Evolutionary conservation across 2,888 invertebrate genomes (phyloP).

Genomic region (Mythimna vitellina): DNA sequence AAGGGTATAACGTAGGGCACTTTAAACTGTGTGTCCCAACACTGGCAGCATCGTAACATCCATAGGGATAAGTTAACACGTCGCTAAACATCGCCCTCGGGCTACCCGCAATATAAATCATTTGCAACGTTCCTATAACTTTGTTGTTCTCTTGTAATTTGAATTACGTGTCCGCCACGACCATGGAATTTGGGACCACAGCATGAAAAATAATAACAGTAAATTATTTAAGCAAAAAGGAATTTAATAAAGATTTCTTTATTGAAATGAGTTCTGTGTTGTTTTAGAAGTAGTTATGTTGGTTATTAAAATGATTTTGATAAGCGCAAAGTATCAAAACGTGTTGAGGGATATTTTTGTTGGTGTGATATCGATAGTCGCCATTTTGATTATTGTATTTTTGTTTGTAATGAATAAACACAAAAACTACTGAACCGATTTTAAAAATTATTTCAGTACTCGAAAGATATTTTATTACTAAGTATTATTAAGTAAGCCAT

Average conservation of each 20-base stretch:
- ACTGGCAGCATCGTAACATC: conserved; percentile 62
- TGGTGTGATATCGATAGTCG: too few species aligned
- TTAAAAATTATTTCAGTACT: too few species aligned
- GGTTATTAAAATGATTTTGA: not conserved
- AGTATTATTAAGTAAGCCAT: too few species aligned
- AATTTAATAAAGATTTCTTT: conserved; percentile 48
- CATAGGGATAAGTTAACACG: conserved; percentile 77
- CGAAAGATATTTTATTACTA: too few species aligned
- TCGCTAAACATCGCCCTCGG: conserved; percentile 77
- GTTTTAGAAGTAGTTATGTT: conserved; percentile 1
- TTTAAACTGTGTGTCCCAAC: conserved; percentile 61
- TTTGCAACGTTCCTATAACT: conserved; percentile 77
- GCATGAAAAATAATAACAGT: conserved; percentile 52
- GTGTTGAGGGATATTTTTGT: too few species aligned
- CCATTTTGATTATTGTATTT: too few species aligned
- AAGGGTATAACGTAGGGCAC: conserved; percentile 63
- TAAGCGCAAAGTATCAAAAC: too few species aligned
- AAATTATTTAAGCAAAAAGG: conserved; percentile 41
- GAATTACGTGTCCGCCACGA: conserved; percentile 77
- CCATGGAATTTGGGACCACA: conserved; percentile 63
- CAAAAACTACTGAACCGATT: too few species aligned
- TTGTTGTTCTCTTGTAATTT: conserved; percentile 82
- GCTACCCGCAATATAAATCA: conserved; percentile 83
- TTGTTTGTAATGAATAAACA: too few species aligned
- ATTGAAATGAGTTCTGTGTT: conserved; percentile 22